Evolutionary conservation across 2,797 vertebrate genomes (phyloP).

Genomic region (Allobates femoralis): DNA sequence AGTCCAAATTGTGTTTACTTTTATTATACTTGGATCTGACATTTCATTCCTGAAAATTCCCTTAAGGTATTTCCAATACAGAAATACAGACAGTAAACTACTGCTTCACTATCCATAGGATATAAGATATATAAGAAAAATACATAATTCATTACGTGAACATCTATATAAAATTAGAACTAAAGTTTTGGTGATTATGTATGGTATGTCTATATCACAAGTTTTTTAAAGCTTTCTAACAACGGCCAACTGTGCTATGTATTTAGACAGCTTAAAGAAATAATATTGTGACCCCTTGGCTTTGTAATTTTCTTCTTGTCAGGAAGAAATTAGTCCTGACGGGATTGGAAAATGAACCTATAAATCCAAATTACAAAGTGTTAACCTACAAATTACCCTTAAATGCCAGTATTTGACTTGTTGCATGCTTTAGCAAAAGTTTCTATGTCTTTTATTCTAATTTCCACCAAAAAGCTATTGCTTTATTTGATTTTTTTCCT

Average conservation of each 20-base stretch:
- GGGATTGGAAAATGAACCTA: slow-evolving; percentile 47
- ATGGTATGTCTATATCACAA: neutral
- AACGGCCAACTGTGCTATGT: slow-evolving; percentile 43
- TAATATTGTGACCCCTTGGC: slow-evolving; percentile 54
- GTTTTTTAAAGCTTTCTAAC: neutral
- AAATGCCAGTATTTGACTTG: slow-evolving; percentile 22
- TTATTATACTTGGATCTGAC: slow-evolving; percentile 26
- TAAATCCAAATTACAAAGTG: slow-evolving; percentile 56
- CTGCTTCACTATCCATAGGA: no score
- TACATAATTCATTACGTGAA: neutral
- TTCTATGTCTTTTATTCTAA: neutral
- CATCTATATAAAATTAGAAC: neutral
- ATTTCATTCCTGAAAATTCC: slow-evolving; percentile 24
- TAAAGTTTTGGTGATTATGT: neutral
- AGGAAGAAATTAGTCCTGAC: slow-evolving; percentile 58
- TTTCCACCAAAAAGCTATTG: neutral
- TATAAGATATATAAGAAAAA: no score
- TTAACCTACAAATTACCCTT: slow-evolving; percentile 56
- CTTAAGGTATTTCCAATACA: slow-evolving; percentile 24
- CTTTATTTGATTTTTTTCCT: neutral
- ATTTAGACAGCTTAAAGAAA: slow-evolving; percentile 36
- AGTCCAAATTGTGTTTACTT: slow-evolving; percentile 12
- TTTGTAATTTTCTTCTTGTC: slow-evolving; percentile 54
- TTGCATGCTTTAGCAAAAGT: neutral
- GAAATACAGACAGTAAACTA: slow-evolving; percentile 8